These are phyloP conservation scores for Steromphala cineraria DNA, from an alignment of 2,888 invertebrate genomes.

Conservation along the genomic window DNA sequence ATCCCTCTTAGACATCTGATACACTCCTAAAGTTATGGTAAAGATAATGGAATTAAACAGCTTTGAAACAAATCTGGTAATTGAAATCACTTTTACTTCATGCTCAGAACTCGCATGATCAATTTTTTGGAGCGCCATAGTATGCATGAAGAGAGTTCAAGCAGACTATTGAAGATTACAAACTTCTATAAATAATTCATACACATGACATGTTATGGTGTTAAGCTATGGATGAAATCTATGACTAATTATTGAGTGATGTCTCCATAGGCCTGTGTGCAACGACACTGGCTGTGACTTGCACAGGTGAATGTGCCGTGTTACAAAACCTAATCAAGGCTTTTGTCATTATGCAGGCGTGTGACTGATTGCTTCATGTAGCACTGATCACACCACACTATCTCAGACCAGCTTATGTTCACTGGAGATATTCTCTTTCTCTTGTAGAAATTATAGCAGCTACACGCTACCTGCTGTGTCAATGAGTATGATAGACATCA, in stretches of 20 bases:
- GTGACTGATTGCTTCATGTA: background rate
- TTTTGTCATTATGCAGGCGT: background rate
- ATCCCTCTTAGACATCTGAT: too few species aligned
- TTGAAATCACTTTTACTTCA: background rate
- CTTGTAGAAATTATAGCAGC: background rate
- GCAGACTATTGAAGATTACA: background rate
- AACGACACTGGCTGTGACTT: background rate
- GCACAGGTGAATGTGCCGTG: constrained; percentile 4
- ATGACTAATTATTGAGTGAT: constrained; percentile 10
- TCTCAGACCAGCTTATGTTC: background rate
- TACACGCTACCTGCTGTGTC: background rate
- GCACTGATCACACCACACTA: background rate
- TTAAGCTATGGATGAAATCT: background rate
- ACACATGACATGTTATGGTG: background rate
- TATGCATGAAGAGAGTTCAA: background rate
- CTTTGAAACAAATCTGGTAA: background rate
- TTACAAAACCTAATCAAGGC: background rate
- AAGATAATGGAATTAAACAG: background rate
- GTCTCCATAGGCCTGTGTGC: background rate
- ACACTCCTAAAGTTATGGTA: background rate
- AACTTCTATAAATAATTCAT: background rate
- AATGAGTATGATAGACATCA: background rate
- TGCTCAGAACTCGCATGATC: background rate
- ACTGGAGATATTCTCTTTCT: background rate
- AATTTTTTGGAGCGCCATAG: background rate